Conservation (phyloP, 2,888 invertebrate species). For the Allophyes oxyacanthae region DNA sequence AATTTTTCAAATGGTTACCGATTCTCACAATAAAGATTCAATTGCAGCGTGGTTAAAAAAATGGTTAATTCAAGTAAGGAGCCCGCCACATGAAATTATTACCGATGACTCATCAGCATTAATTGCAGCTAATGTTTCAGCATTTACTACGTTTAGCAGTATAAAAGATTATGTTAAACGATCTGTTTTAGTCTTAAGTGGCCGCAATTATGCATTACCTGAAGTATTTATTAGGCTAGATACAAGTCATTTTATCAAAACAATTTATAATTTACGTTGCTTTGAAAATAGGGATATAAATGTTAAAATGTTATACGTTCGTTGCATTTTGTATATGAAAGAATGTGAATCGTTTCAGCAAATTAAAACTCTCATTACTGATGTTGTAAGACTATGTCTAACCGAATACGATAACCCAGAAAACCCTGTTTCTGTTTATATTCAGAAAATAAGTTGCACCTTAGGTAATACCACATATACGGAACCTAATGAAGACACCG, state of each 20-base stretch:
- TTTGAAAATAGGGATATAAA: slow-evolving; percentile 40
- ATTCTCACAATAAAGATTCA: slow-evolving; percentile 42
- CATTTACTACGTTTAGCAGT: slow-evolving; percentile 34
- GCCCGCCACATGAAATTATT: slow-evolving; percentile 44
- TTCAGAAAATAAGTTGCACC: slow-evolving; percentile 38
- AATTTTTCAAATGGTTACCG: slow-evolving; percentile 45
- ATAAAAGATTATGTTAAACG: slow-evolving; percentile 39
- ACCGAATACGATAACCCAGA: slow-evolving; percentile 37
- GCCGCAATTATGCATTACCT: slow-evolving; percentile 34
- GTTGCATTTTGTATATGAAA: slow-evolving; percentile 39
- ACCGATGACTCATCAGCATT: slow-evolving; percentile 41
- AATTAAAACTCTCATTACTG: slow-evolving; percentile 38
- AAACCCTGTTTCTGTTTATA: slow-evolving; percentile 37
- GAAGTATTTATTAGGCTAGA: slow-evolving; percentile 34
- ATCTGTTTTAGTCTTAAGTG: slow-evolving; percentile 36
- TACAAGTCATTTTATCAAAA: slow-evolving; percentile 29
- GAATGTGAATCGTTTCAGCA: slow-evolving; percentile 38
- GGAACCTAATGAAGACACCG: slow-evolving; percentile 36
- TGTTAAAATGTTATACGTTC: slow-evolving; percentile 39
- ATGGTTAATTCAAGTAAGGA: slow-evolving; percentile 39
- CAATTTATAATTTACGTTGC: slow-evolving; percentile 36
- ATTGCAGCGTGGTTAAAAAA: slow-evolving; percentile 42
- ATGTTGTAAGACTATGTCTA: slow-evolving; percentile 39
- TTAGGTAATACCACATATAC: slow-evolving; percentile 38
- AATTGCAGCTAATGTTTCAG: slow-evolving; percentile 38